Evolutionary conservation across 64 coral and sea anemone species (phyloP).

Genomic region (Exaiptasia diaphana): DNA sequence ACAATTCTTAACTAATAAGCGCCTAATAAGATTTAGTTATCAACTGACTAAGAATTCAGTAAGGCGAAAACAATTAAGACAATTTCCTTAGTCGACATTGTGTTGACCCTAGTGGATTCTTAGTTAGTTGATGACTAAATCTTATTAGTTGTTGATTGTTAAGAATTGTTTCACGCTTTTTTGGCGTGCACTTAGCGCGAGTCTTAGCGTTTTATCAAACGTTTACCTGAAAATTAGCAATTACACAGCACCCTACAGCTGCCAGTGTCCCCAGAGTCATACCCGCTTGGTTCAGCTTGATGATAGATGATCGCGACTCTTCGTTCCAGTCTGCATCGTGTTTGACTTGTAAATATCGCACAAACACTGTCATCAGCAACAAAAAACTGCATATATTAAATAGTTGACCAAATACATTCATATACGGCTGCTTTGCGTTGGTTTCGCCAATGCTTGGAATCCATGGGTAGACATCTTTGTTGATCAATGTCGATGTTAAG

Average conservation of each 20-base stretch:
- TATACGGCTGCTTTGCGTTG: slow-evolving; percentile 53
- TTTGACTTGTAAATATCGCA: slow-evolving; percentile 79
- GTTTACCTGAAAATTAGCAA: slow-evolving; percentile 95
- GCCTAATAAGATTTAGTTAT: too few relatives aligned
- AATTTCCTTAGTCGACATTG: too few relatives aligned
- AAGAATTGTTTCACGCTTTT: too few relatives aligned
- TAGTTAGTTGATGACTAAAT: too few relatives aligned
- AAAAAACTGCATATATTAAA: slow-evolving; percentile 75
- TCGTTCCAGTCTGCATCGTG: slow-evolving; percentile 93
- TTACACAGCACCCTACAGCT: slow-evolving; percentile 62
- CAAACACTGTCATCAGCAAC: slow-evolving; percentile 42
- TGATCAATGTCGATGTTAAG: slow-evolving; percentile 4
- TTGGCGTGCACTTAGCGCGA: too few relatives aligned
- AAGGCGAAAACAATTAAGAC: neutral
- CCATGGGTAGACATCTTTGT: slow-evolving; percentile 52
- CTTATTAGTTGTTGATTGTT: too few relatives aligned
- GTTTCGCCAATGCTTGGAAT: slow-evolving; percentile 66
- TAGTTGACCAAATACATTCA: slow-evolving; percentile 79
- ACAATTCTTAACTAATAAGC: too few relatives aligned
- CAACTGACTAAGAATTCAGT: too few relatives aligned
- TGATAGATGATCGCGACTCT: slow-evolving; percentile 30
- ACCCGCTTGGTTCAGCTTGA: slow-evolving; percentile 62
- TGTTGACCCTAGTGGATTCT: too few relatives aligned
- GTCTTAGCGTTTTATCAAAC: too few relatives aligned
- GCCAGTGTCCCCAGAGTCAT: slow-evolving; percentile 35